Base-by-base conservation (phyloP, 2,797 vertebrate genomes). In the Hippocampus kuda region DNA sequence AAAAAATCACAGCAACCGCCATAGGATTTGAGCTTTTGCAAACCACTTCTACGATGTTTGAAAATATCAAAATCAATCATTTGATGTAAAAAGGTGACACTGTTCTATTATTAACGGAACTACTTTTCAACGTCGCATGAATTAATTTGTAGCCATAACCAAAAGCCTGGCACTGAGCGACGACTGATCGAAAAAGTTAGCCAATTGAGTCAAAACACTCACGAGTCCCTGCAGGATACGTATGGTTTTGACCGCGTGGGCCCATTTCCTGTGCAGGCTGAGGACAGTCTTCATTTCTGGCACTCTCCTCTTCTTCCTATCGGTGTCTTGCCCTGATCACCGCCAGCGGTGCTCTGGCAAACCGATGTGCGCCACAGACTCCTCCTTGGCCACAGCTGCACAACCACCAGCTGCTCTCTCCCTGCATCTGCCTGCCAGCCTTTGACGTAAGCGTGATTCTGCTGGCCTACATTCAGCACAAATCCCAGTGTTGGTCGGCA, bases 381-480 rank as follows among this genome's bases (percentile, higher is more conserved):
- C 82, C 79, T 86, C 85, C 85, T 84, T 84, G 80, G 68, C 76
- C 85, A 86, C 85, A 86, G 83, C 87, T 84, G 82, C 79, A 82
- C 75, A 70, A 78, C 79, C 83, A 79, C 90, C 89, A 89, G 84
- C 88, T 88, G 86, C 81, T 78, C 86, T 81, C 82, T 89, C 85
- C 89, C 89, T 90, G 87, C 87, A 90, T 89, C 87, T 85, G 83
- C 83, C 85, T 1, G 80, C 91, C 84, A 70, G 78, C 91, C 79
- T 76, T 92, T 95, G 94, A 95, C 88, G 87, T 92, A 94, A 95
- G 89, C 90, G 90, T 86, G 92, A 92, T 90, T 92, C 93, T 90
- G 92, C 92, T 94, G 94, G 90, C 94, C 94, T 97, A 97, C 93
- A 95, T 95, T 94, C 89, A 84, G 82, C 30, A 85, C 91, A 95